Evolutionary conservation across 2,113 vertebrate species (phyloP).

Genomic region (Myotis lucifugus): DNA sequence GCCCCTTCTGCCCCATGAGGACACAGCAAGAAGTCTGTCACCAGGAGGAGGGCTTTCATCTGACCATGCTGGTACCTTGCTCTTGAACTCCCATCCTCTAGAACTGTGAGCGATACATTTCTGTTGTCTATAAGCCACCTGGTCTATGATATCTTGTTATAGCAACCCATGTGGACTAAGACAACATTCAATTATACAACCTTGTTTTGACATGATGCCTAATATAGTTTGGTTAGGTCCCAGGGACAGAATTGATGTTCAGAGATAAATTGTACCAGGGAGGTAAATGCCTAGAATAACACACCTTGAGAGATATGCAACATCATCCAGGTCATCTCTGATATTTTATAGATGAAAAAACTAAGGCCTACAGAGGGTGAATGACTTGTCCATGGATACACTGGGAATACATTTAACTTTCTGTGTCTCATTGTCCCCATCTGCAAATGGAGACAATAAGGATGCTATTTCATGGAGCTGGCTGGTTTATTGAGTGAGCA

Average conservation of each 20-base stretch:
- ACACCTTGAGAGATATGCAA: not conserved
- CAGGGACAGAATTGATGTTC: not conserved
- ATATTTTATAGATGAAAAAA: not conserved
- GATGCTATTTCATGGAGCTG: not conserved
- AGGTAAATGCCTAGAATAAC: not conserved
- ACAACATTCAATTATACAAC: not conserved
- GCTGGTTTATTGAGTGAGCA: not conserved
- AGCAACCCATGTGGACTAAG: not conserved
- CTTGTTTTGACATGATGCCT: not conserved
- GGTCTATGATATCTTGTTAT: not conserved
- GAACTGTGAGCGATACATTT: not conserved
- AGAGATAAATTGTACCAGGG: not conserved
- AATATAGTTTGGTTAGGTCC: conserved; percentile 2
- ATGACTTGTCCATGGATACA: not conserved
- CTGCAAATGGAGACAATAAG: not conserved
- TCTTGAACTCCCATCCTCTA: not conserved
- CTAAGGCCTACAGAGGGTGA: not conserved
- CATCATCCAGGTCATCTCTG: not conserved
- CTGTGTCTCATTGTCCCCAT: not conserved
- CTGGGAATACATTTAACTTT: not conserved
- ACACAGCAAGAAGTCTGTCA: not conserved
- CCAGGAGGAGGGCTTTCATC: not conserved
- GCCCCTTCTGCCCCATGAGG: not conserved
- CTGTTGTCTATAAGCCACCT: not conserved
- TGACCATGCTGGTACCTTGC: not conserved